phyloP scores from a whole-genome alignment of 2,113 vertebrate species.

The Orthonyx spaldingii region DNA sequence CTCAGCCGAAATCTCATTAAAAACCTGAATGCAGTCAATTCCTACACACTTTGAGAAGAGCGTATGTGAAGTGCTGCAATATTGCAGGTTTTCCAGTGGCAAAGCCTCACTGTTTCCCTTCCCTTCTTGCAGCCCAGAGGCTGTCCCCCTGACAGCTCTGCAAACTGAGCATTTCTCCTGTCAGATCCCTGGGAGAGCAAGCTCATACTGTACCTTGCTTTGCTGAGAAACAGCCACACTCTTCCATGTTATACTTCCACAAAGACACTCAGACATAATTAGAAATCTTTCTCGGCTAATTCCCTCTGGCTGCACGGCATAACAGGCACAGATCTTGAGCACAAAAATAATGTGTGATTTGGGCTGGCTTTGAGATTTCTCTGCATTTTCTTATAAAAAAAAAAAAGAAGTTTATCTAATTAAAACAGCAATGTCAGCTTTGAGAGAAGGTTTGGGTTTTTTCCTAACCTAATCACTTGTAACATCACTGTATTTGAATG shows the following conservation, averaged over 20 bases:
- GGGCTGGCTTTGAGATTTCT: neutral
- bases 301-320: neutral
- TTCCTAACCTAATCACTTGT: neutral
- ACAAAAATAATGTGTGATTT: neutral
- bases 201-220: neutral
- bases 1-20: constrained; percentile 8
- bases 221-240: neutral
- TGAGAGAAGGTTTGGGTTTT: neutral
- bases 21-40: neutral
- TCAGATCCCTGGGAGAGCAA: neutral
- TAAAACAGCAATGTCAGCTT: neutral
- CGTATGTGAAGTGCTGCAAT: neutral
- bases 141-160: neutral
- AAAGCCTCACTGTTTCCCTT: neutral
- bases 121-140: neutral
- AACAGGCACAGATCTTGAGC: neutral
- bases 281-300: neutral
- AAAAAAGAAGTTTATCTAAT: neutral
- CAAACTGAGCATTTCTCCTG: neutral
- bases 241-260: neutral
- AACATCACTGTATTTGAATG: neutral
- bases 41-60: neutral
- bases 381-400: neutral
- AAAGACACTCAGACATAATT: neutral
- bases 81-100: neutral